Base-by-base conservation (phyloP, 2,113 vertebrate species). In the Microtus richardsoni region DNA sequence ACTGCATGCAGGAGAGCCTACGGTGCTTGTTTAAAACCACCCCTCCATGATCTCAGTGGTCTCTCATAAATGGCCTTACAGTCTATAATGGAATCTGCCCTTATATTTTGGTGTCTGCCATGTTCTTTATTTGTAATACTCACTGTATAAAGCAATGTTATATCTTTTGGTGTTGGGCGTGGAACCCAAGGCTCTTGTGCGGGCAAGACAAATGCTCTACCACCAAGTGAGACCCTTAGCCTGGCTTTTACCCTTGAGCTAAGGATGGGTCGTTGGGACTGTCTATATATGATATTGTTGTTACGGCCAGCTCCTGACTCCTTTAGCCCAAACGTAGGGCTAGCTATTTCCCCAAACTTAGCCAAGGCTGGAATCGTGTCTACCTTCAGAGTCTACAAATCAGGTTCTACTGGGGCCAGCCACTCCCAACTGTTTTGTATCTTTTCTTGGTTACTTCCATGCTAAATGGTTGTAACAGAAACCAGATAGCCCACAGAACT, bases 181-280 rank as follows among this genome's bases (percentile, higher is more conserved):
- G 47, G n/a, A 73, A 41, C 10, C 9, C 49, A 73, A 28, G n/a
- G 28, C 14, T 28, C 19, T 58, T 88, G 49, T 28, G 13, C 9
- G 4, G 9, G 14, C 68, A 2, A 41, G 47, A 11, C 13, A 73
- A 71, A 22, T 54, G 36, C 22, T 73, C 49, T 28, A 39, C 21
- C 3, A 39, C 24, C 6, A 16, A 30, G n/a, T 19, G 14, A 88
- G 68, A 39, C 7, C 2, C 11, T 22, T 17, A 88, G 30, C 47
- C 54, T 78, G 58, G 17, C 60, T 89, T 79, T 91, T 22, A 66
- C 66, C 21, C 84, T 88, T 73, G 28, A 70, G 39, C 39, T 74
- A 85, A 66, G 17, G 36, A 64, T 41, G 19, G 2, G 71, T 94
- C 88, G 84, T 93, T 60, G 94, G 60, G 88, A 93, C 80, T 83